Conservation (phyloP, 2,113 vertebrate genomes). For the Thalassarche chlororhynchos region DNA sequence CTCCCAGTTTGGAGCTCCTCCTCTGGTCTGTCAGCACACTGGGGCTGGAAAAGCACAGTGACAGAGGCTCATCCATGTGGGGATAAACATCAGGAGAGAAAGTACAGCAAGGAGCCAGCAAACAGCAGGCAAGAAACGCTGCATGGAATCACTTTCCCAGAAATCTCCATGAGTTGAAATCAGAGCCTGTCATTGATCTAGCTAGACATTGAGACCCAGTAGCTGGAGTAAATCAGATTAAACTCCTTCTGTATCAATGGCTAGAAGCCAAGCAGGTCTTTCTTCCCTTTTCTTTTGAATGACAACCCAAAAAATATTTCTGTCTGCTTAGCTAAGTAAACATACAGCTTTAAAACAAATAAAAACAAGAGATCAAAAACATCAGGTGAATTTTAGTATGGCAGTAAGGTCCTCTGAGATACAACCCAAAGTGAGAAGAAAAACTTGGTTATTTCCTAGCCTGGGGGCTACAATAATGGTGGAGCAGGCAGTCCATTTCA, state of each 20-base stretch:
- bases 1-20: not conserved
- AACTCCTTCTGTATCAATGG: slow-evolving; percentile 18
- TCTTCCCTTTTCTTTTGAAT: not conserved
- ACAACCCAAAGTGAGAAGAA: not conserved
- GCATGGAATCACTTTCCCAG: not conserved
- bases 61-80: not conserved
- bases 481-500: not conserved
- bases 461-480: not conserved
- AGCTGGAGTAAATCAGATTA: slow-evolving; percentile 65
- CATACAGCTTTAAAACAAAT: not conserved
- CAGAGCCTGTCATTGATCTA: slow-evolving; percentile 59
- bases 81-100: not conserved
- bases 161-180: slow-evolving; percentile 30
- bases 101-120: not conserved
- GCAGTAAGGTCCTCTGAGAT: not conserved
- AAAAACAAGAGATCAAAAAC: not conserved
- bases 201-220: not conserved
- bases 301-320: not conserved
- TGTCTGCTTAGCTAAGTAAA: not conserved
- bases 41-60: not conserved
- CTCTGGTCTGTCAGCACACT: not conserved
- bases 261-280: slow-evolving; percentile 23
- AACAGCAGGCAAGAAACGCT: not conserved
- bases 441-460: not conserved
- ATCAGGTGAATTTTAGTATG: not conserved